Evolutionary conservation across 2,888 invertebrate genomes (phyloP), one percentile per base, ranked within the genome.

Genomic region (Hirudinaria manillensis): DNA sequence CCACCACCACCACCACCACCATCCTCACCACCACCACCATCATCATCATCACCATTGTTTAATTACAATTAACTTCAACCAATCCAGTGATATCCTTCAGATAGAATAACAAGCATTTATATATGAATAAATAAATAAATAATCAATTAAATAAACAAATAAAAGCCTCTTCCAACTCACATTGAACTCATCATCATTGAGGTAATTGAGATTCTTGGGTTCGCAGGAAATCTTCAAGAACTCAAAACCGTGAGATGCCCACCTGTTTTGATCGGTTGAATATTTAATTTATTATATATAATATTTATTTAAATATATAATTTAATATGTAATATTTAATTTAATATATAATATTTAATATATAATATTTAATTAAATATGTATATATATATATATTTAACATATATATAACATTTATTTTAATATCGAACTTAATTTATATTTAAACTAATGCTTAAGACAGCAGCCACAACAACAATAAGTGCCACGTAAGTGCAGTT

Each of bases 191-290:
- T 88, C 87, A 65, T 93, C 91, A 29, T 89, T 89, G 67, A 94
- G 87, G 83, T 90, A 89, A 79, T 89, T 89, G 0, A 93, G 91
- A 81, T 93, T 91, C 79, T 90, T 89, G 0, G 93, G 93, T 82
- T 94, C 93, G 82, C 92, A 93, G 0, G 92, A 92, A 65, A 91
- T 88, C 85, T 92, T 90, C 0, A 95, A 87, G 84, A 93, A 94
- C 82, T 94, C 94, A 74, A 94, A 84, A 0, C 94, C 94, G 76
- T 93, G 93, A 82, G 90, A 90, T 3, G 94, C 93, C 94, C 94
- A 94, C 82, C 93, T 88, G 0, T 6, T 79, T 75, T 56, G 77
- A 10, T 45, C 10, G 13, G 74, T 61, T 19, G 21, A 27, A 45
- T 6, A 16, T 1, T 45, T 45, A 7, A 45, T 45, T 16, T 6